Evolutionary conservation across 2,797 vertebrate genomes (phyloP), one percentile per base, ranked within the genome.

Genomic region (Arctocebus calabarensis): DNA sequence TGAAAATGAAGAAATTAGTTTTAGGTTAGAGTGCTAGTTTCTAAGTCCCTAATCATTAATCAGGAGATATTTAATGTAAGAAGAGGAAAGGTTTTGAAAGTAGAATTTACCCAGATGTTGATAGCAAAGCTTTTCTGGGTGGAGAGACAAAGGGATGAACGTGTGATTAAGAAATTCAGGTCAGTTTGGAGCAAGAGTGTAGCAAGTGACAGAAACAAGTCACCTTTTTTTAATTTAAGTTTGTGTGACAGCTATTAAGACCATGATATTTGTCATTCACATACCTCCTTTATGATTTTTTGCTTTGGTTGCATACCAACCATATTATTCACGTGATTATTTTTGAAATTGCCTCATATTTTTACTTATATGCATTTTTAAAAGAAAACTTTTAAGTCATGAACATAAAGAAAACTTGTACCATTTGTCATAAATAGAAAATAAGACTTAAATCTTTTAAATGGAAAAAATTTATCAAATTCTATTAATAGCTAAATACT

Each of bases 371-470:
- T 89, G 84, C 52, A 3, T 68, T 86, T 70, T 86, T 78, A 48
- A 61, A 89, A 48, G 19, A 66, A 90, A 87, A 81, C 19, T 32
- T 85, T 85, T 70, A 90, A 93, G 22, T 74, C 48, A 78, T 14
- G 52, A 73, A 89, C 86, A 93, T 34, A 45, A 84, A 25, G 23
- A 93, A 91, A 95, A 43, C 34, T 90, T 43, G 7, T 74, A 74
- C 32, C 10, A 66, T 77, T 88, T 90, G 9, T 52, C 57, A 79
- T 70, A 61, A 95, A 85, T 55, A 88, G 29, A 92, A 88, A 92
- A 77, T 73, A 91, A 66, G 22, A 37, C 78, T 52, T 14, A 19
- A 34, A 89, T 23, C 29, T 78, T 87, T 23, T 13, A 84, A 29
- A 29, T 83, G 7, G 29, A 40, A 77, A 74, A 57, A 73, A 70